A percentile compares a stretch with the other conserved stretches of the same genome.
These are phyloP conservation scores for Sminthopsis crassicaudata DNA, from an alignment of 2,113 vertebrate species.

Conservation along the genomic window DNA sequence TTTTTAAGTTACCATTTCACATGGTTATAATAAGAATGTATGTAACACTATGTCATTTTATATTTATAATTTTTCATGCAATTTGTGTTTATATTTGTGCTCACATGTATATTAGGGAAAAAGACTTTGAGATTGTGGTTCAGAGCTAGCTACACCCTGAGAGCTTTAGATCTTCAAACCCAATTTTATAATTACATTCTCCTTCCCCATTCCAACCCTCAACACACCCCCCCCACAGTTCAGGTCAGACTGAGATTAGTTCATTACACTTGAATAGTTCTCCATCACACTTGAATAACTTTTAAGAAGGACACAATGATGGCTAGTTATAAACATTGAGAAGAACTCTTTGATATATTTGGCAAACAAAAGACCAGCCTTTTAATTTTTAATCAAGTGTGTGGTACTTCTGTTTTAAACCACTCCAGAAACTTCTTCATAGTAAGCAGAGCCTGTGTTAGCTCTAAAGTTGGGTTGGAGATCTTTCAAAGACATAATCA, in stretches of 20 bases:
- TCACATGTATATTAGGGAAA: background rate
- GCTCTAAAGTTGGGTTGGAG: background rate
- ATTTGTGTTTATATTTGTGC: background rate
- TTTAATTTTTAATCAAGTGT: background rate
- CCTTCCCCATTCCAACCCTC: too few relatives aligned
- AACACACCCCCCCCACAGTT: background rate
- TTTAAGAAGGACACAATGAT: background rate
- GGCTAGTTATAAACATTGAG: background rate
- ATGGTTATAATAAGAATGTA: background rate
- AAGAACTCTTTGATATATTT: background rate
- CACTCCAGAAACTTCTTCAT: background rate
- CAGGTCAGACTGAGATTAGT: background rate
- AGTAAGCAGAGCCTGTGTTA: background rate
- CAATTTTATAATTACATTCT: background rate
- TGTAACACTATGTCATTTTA: background rate
- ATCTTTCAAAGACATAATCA: background rate
- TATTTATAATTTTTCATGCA: background rate
- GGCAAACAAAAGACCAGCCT: background rate
- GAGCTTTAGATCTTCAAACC: background rate
- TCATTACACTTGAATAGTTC: too few relatives aligned
- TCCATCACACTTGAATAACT: background rate
- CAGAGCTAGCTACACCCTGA: background rate
- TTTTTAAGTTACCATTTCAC: background rate
- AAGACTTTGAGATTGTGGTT: background rate
- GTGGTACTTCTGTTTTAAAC: background rate